Percentiles rank a stretch among this genome's conserved stretches.
phyloP scores from a whole-genome alignment of 2,888 invertebrate species.

The Zele albiditarsus region DNA sequence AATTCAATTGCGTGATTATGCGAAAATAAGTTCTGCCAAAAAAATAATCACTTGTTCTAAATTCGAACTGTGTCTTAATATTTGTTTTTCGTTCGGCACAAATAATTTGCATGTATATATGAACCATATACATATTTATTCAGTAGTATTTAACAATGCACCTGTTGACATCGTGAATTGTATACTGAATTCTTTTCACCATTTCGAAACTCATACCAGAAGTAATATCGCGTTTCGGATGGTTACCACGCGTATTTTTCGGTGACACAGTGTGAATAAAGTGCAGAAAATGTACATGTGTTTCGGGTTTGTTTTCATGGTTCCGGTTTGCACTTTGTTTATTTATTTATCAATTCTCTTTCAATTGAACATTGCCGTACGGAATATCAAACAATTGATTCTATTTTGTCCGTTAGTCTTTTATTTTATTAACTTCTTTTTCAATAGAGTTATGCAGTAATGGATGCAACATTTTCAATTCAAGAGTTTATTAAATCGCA shows the following conservation, averaged over 20 bases:
- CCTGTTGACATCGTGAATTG: constrained; percentile 43
- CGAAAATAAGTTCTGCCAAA: too few species aligned
- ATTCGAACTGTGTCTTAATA: too few species aligned
- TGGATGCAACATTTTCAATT: not conserved
- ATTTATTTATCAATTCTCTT: not conserved
- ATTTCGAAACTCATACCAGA: constrained; percentile 23
- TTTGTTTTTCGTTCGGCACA: too few species aligned
- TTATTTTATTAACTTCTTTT: not conserved
- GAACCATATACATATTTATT: not conserved
- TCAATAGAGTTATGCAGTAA: not conserved
- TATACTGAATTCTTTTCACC: constrained; percentile 11
- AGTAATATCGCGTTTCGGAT: constrained; percentile 31
- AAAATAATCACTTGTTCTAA: too few species aligned
- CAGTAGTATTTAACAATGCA: constrained; percentile 26
- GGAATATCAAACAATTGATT: not conserved
- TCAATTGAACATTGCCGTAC: not conserved
- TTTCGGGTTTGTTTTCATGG: not conserved
- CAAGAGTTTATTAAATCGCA: not conserved
- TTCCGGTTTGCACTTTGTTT: not conserved
- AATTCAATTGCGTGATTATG: constrained; percentile 7
- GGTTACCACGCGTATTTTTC: constrained; percentile 24
- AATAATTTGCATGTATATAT: not conserved
- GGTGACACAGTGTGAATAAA: not conserved
- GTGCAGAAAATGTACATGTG: not conserved
- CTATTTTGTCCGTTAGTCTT: too few species aligned